Conservation (phyloP, 2,113 vertebrate species). For the Lutjanus erythropterus region DNA sequence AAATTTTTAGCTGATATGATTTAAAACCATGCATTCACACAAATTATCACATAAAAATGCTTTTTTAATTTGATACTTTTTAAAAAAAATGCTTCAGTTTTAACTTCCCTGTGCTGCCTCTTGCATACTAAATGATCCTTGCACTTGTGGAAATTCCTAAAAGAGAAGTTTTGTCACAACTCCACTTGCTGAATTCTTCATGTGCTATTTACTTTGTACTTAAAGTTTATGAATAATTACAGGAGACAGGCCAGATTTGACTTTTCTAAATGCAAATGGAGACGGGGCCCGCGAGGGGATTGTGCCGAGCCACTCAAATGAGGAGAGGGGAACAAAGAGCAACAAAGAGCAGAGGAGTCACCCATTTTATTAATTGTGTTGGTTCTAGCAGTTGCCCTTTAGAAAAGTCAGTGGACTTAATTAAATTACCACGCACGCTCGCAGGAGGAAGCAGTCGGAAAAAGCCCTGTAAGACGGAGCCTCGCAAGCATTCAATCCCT, state of each 20-base stretch:
- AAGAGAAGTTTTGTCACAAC: constrained; percentile 28
- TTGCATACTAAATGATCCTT: not conserved
- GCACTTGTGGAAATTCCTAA: not conserved
- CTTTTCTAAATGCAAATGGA: constrained; percentile 74
- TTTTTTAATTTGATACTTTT: too few relatives aligned
- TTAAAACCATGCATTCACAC: not conserved
- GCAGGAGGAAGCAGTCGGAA: constrained; percentile 48
- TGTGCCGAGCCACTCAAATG: constrained; percentile 60
- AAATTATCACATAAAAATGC: not conserved
- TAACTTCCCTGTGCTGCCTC: not conserved
- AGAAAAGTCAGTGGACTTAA: constrained; percentile 75
- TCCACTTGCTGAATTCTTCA: not conserved
- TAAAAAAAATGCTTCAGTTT: not conserved
- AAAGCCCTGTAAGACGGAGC: constrained; percentile 43
- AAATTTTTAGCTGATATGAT: not conserved
- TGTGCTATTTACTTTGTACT: constrained; percentile 44
- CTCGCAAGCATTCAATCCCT: constrained; percentile 17
- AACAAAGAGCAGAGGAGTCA: constrained; percentile 71
- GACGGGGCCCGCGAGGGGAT: constrained; percentile 31
- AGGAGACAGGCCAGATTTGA: constrained; percentile 54
- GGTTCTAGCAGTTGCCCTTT: constrained; percentile 73
- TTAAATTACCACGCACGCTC: constrained; percentile 73
- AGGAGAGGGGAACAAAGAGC: constrained; percentile 63
- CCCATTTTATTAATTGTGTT: constrained; percentile 80
- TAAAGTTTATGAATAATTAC: constrained; percentile 65